Evolutionary conservation across 2,797 vertebrate genomes (phyloP), one percentile per base, ranked within the genome.

Genomic region (Sebastes itinus): DNA sequence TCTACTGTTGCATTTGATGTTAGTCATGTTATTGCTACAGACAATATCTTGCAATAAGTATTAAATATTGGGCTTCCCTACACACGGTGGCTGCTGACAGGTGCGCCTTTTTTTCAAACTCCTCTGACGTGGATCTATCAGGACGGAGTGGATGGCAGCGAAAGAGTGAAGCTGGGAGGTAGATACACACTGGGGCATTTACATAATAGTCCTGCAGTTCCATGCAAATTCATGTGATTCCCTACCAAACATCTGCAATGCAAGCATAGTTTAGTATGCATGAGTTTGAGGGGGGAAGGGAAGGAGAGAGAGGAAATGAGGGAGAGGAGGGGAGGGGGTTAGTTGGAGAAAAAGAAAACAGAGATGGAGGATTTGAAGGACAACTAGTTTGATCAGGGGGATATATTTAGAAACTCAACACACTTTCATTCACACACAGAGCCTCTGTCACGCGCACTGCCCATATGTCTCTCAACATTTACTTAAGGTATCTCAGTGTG

Each of bases 211-310:
- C 81, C 88, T 89, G 91, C 93, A 91, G 94, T 93, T 93, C 86
- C 92, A 95, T 95, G 93, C 93, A 95, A 95, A 95, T 95, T 89
- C 90, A 94, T 94, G 91, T 90, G 82, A 94, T 94, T 94, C 87
- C 83, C 84, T 23, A 84, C 80, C 84, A 90, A 92, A 92, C 92
- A 93, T 93, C 90, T 92, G 90, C 95, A 94, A 86, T 89, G 92
- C 91, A 92, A 94, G 93, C 93, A 93, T 83, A 93, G 91, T 93
- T 92, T 91, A 94, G 91, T 92, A 91, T 94, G 93, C 92, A 90
- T 92, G 91, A 92, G 81, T 89, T 86, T 14, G 82, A 82, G 56
- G 68, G 60, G 33, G 73, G 74, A 13, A 61, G 72, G 72, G 66
- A 56, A 25, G 52, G 66, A 18, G 66, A 33, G 80, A 52, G 78